Conservation (phyloP, 2,797 vertebrate genomes). For the Arctocebus calabarensis region DNA sequence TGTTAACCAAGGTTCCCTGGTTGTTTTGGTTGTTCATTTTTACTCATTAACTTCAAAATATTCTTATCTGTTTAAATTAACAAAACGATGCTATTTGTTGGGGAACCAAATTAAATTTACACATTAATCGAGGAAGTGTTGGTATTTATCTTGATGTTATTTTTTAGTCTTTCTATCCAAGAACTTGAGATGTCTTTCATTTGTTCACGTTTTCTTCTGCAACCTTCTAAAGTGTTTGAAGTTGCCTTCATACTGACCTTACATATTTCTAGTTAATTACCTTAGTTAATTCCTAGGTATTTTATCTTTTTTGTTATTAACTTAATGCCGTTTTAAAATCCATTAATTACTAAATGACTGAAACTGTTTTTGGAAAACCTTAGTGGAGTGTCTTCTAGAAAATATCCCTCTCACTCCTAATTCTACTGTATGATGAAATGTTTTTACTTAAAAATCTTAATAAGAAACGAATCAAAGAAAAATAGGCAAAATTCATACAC, state of each 20-base stretch:
- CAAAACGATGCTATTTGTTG: background rate
- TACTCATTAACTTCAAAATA: slow-evolving; percentile 32
- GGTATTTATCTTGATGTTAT: background rate
- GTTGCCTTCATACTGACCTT: background rate
- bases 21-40: background rate
- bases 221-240: background rate
- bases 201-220: background rate
- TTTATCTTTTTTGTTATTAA: background rate
- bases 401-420: background rate
- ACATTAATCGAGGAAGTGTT: background rate
- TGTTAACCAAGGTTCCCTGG: background rate
- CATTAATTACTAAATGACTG: background rate
- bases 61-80: slow-evolving; percentile 2
- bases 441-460: slow-evolving; percentile 1
- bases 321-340: background rate
- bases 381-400: background rate
- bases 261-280: slow-evolving; percentile 10
- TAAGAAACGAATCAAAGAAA: background rate
- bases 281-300: background rate
- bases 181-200: background rate
- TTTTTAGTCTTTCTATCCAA: slow-evolving; percentile 4
- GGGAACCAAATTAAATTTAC: slow-evolving; percentile 3
- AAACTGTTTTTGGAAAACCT: background rate
- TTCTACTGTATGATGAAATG: slow-evolving; percentile 13
- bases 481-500: background rate